Evolutionary conservation across 35 echinoderm and acorn worm species (phyloP).

Genomic region (Eucidaris tribuloides): DNA sequence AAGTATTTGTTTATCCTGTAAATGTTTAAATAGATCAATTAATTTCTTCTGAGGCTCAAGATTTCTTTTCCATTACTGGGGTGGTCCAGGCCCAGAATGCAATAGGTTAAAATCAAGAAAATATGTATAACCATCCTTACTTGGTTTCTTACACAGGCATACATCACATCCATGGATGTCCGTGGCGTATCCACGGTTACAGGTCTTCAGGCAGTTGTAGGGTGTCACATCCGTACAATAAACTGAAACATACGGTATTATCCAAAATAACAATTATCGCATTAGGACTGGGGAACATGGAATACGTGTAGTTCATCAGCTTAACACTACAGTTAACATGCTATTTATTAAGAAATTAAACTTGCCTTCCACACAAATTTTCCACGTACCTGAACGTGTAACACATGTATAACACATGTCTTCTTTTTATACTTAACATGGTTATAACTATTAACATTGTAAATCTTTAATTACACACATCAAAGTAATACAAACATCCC

Average conservation of each 20-base stretch:
- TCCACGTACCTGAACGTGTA: too few species aligned
- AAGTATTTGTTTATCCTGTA: neutral
- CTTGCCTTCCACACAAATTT: too few species aligned
- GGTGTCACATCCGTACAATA: constrained; percentile 11
- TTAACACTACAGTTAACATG: too few species aligned
- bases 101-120: neutral
- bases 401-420: too few species aligned
- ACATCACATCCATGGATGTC: constrained; percentile 34
- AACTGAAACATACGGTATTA: neutral
- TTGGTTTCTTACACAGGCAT: constrained; percentile 49
- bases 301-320: neutral
- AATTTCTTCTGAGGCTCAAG: neutral
- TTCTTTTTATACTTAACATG: too few species aligned
- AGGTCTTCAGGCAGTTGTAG: constrained; percentile 14
- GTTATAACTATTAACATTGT: too few species aligned
- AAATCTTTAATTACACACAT: too few species aligned
- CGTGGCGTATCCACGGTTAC: constrained; percentile 28
- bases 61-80: neutral
- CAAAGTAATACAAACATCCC: too few species aligned
- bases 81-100: neutral
- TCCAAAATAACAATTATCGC: neutral
- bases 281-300: neutral
- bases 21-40: neutral
- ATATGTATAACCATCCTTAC: neutral
- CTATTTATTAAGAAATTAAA: too few species aligned